Percentiles rank a stretch among this genome's conserved stretches.
These are phyloP conservation scores for Hypomecis punctinalis DNA, from an alignment of 2,888 invertebrate genomes.

Conservation along the genomic window DNA sequence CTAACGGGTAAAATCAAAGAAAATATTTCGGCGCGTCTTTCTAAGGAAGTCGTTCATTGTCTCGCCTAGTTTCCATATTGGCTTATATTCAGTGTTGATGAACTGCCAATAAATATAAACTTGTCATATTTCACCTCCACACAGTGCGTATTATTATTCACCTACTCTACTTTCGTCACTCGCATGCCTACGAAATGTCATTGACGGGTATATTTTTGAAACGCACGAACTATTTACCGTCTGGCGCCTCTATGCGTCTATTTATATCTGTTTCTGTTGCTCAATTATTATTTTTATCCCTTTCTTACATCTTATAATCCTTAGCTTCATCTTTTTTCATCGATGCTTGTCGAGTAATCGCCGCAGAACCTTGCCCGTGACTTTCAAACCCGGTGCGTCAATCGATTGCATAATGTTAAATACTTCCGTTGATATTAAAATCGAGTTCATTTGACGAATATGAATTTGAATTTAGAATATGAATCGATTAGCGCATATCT, in stretches of 20 bases:
- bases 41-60: not conserved
- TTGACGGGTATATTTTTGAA: constrained; percentile 45
- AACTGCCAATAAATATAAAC: no score
- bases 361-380: constrained; percentile 38
- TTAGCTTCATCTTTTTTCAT: not conserved
- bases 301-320: constrained; percentile 10
- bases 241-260: constrained; percentile 34
- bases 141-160: constrained; percentile 17
- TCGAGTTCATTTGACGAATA: constrained; percentile 2
- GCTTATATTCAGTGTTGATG: not conserved
- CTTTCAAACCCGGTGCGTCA: constrained; percentile 22
- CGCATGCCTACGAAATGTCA: constrained; percentile 30
- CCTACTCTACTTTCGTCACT: constrained; percentile 26
- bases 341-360: constrained; percentile 15
- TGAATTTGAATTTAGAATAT: not conserved
- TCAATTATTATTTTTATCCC: constrained; percentile 30
- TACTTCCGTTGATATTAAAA: constrained; percentile 22
- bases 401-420: constrained; percentile 15
- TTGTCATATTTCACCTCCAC: not conserved
- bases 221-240: constrained; percentile 40
- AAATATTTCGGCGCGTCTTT: no score
- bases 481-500: not conserved
- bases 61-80: not conserved
- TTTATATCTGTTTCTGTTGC: constrained; percentile 30
- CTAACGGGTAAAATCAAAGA: no score